Conservation (phyloP, 2,888 invertebrate species). For the Pachliopta kotzebuea region DNA sequence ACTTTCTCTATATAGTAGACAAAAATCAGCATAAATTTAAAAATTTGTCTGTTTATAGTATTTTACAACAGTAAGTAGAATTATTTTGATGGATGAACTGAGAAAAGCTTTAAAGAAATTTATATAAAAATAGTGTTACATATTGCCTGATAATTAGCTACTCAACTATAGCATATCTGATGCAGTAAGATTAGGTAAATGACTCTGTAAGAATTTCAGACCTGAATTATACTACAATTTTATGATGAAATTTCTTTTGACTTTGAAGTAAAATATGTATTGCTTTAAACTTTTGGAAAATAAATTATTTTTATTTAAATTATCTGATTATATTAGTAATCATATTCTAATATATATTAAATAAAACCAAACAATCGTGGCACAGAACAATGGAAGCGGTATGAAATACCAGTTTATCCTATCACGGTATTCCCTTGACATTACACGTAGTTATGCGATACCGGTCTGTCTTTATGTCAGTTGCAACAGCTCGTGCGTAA, state of each 20-base stretch:
- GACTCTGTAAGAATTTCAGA: too few species aligned
- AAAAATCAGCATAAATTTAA: too few species aligned
- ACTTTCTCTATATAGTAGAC: too few species aligned
- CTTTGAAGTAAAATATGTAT: neutral
- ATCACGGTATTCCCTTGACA: slow-evolving; percentile 60
- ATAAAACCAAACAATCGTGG: neutral
- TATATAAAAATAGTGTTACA: too few species aligned
- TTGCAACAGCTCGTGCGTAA: slow-evolving; percentile 15
- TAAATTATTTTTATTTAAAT: neutral
- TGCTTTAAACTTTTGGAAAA: neutral
- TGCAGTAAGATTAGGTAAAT: too few species aligned
- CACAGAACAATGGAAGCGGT: slow-evolving; percentile 18
- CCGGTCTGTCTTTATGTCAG: slow-evolving; percentile 19
- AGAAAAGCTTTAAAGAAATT: too few species aligned
- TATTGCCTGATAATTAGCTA: too few species aligned
- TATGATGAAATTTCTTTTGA: neutral
- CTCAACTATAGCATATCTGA: too few species aligned
- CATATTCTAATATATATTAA: neutral
- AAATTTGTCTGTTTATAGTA: too few species aligned
- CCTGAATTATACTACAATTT: too few species aligned
- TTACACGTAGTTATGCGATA: slow-evolving; percentile 43
- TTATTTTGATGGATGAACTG: too few species aligned
- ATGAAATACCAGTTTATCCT: slow-evolving; percentile 40
- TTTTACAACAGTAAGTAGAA: too few species aligned
- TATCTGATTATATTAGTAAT: neutral